A percentile compares a stretch with the other conserved stretches of the same genome.
Conservation (phyloP, 1,140 invertebrate genomes). For the Psilanteris sp. region DNA sequence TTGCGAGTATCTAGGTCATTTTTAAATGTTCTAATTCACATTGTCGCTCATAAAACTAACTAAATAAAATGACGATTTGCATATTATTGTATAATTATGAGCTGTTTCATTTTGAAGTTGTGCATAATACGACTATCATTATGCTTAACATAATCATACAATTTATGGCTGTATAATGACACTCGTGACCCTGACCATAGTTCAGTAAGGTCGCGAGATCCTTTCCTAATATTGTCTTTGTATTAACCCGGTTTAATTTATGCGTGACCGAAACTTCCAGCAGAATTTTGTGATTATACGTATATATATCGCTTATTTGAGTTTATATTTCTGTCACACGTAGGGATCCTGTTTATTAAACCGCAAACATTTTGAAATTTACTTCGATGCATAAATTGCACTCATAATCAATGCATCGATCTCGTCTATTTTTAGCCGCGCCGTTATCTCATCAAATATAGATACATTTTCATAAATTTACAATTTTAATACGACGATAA, state of each 20-base stretch:
- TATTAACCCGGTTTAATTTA: slow-evolving; percentile 66
- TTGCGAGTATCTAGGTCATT: too few relatives aligned
- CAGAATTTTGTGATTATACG: slow-evolving; percentile 23
- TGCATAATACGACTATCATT: slow-evolving; percentile 69
- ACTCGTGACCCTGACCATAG: slow-evolving; percentile 64
- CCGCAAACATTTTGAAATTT: slow-evolving; percentile 1
- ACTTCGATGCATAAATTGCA: slow-evolving; percentile 32
- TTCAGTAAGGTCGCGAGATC: slow-evolving; percentile 66
- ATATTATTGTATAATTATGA: slow-evolving; percentile 51
- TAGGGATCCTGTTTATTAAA: too few relatives aligned
- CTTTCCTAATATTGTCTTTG: slow-evolving; percentile 71
- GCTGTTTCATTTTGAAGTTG: slow-evolving; percentile 53
- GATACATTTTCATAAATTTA: slow-evolving; percentile 51
- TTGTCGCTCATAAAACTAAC: slow-evolving; percentile 23
- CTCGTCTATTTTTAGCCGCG: slow-evolving; percentile 18
- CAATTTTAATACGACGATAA: slow-evolving; percentile 51
- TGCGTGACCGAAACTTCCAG: slow-evolving; percentile 56
- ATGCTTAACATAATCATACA: slow-evolving; percentile 69
- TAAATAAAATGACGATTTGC: slow-evolving; percentile 49
- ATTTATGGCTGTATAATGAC: slow-evolving; percentile 68
- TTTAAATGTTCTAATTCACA: slow-evolving; percentile 23
- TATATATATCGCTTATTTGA: slow-evolving; percentile 63
- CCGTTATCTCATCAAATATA: slow-evolving; percentile 49
- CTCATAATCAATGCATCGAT: slow-evolving; percentile 26
- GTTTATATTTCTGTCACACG: slow-evolving; percentile 73